A percentile compares a stretch with the other conserved stretches of the same genome.
Conservation (phyloP, 2,113 vertebrate genomes). For the Datnioides undecimradiatus region DNA sequence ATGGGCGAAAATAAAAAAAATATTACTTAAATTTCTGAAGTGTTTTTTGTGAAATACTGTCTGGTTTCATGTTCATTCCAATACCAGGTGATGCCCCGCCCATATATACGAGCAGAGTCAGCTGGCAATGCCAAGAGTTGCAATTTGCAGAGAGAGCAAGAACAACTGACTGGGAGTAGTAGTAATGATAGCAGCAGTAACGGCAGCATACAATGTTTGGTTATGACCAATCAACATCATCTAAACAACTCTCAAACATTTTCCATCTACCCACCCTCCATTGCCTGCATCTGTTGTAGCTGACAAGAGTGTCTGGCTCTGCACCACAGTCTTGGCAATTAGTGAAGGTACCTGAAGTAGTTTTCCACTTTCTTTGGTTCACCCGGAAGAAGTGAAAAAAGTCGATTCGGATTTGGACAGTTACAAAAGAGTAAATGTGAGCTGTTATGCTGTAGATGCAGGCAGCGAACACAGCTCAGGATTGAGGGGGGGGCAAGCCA, state of each 20-base stretch:
- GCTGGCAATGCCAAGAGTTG: no score
- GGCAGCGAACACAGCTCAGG: constrained; percentile 16
- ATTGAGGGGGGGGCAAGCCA: not conserved
- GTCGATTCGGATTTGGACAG: not conserved
- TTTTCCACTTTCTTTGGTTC: not conserved
- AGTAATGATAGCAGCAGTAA: not conserved
- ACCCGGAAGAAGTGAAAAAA: constrained; percentile 6
- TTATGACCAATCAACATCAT: no score
- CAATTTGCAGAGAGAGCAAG: not conserved
- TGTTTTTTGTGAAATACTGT: not conserved
- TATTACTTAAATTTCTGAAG: not conserved
- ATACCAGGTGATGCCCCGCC: no score
- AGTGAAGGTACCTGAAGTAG: not conserved
- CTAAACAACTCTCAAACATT: not conserved
- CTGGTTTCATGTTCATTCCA: not conserved
- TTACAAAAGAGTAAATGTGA: not conserved
- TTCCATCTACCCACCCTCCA: not conserved
- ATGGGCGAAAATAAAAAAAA: not conserved
- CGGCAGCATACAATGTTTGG: no score
- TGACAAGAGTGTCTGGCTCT: not conserved
- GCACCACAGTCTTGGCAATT: not conserved
- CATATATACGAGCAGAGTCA: not conserved
- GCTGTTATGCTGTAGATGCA: not conserved
- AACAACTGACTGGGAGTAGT: not conserved
- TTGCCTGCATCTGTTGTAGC: not conserved